These are phyloP conservation scores for Mormyrus iriodes DNA, from an alignment of 2,113 vertebrate genomes.

Conservation along the genomic window DNA sequence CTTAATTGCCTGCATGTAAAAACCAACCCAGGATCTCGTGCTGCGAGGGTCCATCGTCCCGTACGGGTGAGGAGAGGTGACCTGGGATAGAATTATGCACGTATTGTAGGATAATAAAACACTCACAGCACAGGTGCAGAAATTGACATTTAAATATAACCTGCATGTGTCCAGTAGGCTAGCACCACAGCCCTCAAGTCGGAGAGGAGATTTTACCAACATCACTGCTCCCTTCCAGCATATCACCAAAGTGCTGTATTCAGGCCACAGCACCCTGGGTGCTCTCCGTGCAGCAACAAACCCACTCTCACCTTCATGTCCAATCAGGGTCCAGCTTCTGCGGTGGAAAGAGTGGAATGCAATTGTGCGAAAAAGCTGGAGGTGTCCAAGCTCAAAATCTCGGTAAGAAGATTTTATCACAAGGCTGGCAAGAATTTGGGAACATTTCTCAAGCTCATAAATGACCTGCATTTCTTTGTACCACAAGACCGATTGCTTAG, in stretches of 20 bases:
- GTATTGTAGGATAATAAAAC: not conserved
- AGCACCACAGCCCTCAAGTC: not conserved
- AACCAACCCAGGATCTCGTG: not conserved
- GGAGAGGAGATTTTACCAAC: not conserved
- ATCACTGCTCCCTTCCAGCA: not conserved
- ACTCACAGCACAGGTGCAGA: not conserved
- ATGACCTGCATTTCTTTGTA: not conserved
- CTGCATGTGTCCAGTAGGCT: not conserved
- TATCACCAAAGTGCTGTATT: not conserved
- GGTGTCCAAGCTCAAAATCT: conserved; percentile 33
- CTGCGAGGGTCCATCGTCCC: not conserved
- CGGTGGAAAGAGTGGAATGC: conserved; percentile 32
- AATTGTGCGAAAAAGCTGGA: conserved; percentile 24
- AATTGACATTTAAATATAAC: not conserved
- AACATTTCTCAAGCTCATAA: conserved; percentile 1
- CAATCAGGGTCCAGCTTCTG: conserved; percentile 17
- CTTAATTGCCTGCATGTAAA: not conserved
- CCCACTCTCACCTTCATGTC: not conserved
- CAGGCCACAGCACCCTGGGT: not conserved
- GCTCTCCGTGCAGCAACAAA: not conserved
- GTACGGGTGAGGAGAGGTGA: not conserved
- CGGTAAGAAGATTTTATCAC: conserved; percentile 28
- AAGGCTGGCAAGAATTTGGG: conserved; percentile 20
- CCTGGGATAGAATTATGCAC: not conserved
- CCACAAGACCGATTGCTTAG: not conserved